phyloP scores from a whole-genome alignment of 2,113 vertebrate genomes.

The Ophiodon elongatus region DNA sequence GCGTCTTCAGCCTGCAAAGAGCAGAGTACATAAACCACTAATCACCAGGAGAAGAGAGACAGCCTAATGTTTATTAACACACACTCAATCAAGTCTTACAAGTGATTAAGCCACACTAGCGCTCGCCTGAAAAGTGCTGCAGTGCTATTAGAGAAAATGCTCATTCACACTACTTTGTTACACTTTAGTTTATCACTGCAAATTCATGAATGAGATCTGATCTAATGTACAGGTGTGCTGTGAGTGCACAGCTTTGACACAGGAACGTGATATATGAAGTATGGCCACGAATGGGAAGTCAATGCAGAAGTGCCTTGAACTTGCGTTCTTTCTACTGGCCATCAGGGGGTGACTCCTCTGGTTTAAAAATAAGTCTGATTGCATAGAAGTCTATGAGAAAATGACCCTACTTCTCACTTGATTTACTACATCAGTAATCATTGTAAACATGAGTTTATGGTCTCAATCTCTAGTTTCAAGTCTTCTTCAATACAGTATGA shows the following conservation, averaged over 20 bases:
- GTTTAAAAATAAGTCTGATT: background rate
- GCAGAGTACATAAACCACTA: slow-evolving; percentile 75
- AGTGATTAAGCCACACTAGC: slow-evolving; percentile 71
- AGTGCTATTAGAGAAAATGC: slow-evolving; percentile 62
- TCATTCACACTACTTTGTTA: slow-evolving; percentile 21
- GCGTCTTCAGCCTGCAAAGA: slow-evolving; percentile 88
- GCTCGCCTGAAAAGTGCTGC: slow-evolving; percentile 55
- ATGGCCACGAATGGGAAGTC: too few relatives aligned
- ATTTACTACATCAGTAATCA: background rate
- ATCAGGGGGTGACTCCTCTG: too few relatives aligned
- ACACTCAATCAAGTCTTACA: slow-evolving; percentile 75
- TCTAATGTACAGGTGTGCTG: background rate
- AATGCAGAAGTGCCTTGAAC: background rate
- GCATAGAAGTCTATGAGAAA: background rate
- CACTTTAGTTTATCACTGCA: slow-evolving; percentile 37
- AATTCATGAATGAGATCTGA: background rate
- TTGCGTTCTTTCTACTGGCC: background rate
- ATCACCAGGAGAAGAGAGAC: slow-evolving; percentile 70
- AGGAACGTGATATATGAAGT: background rate
- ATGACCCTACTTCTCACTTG: background rate
- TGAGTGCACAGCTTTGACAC: background rate
- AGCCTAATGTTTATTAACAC: slow-evolving; percentile 74
- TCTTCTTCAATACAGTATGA: too few relatives aligned
- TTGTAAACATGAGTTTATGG: background rate
- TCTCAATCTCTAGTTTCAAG: too few relatives aligned